A percentile compares a stretch with the other conserved stretches of the same genome.
phyloP scores from a whole-genome alignment of 2,888 invertebrate species.

The Drosophila koepferae region DNA sequence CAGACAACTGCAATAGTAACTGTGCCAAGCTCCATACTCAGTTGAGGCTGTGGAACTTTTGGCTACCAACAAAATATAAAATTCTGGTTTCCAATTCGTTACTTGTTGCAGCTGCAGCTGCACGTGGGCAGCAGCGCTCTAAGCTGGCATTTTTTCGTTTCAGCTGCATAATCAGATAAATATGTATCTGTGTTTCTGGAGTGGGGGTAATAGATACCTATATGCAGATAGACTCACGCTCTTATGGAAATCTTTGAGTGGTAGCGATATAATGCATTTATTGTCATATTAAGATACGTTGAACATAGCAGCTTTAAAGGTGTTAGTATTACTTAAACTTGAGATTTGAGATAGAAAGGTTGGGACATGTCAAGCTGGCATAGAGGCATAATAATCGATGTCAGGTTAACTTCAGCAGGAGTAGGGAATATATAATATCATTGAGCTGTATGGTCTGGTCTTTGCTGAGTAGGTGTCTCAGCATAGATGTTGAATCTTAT shows the following conservation, averaged over 20 bases:
- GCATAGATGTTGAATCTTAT: too few relatives aligned
- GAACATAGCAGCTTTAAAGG: neutral
- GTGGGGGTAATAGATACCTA: conserved; percentile 26
- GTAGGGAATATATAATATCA: neutral
- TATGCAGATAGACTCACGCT: neutral
- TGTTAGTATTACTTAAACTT: neutral
- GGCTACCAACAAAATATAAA: conserved; percentile 1
- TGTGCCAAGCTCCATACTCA: conserved; percentile 35
- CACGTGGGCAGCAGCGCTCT: conserved; percentile 8
- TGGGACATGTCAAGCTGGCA: neutral
- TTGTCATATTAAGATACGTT: neutral
- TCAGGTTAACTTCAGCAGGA: neutral
- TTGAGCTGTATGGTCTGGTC: neutral
- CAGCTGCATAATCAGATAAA: conserved; percentile 28
- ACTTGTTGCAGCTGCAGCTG: conserved; percentile 57
- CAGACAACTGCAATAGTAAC: conserved; percentile 47
- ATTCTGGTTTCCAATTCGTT: conserved; percentile 42
- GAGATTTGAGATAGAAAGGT: neutral
- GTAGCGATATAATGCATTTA: conserved; percentile 1
- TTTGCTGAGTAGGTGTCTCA: neutral
- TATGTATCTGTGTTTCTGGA: conserved; percentile 17
- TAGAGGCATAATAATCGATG: neutral
- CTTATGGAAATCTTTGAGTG: neutral
- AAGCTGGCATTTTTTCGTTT: conserved; percentile 25
- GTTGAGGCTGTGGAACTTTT: conserved; percentile 38